Evolutionary conservation across 2,797 vertebrate species (phyloP).

Genomic region (Benthosema pterotum): DNA sequence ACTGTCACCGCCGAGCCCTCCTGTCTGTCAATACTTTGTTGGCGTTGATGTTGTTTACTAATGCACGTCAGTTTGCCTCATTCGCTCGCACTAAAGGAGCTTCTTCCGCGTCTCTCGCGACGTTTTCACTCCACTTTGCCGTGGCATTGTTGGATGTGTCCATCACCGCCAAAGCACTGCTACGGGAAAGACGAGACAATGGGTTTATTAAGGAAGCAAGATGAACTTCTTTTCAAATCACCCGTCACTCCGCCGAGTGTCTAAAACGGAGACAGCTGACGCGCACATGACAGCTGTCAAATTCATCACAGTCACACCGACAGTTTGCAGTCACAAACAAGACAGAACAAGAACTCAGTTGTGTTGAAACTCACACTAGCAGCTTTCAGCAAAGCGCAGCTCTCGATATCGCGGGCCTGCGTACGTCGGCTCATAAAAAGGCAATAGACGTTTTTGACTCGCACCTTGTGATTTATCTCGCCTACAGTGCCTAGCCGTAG

Average conservation of each 20-base stretch:
- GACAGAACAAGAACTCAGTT: conserved; percentile 52
- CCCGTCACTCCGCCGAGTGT: conserved; percentile 71
- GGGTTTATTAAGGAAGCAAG: conserved; percentile 78
- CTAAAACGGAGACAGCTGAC: conserved; percentile 72
- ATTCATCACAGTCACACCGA: conserved; percentile 55
- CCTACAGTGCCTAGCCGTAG: conserved; percentile 75
- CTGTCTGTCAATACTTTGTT: conserved; percentile 67
- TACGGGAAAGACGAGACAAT: conserved; percentile 76
- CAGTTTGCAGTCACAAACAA: conserved; percentile 66
- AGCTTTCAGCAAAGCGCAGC: conserved; percentile 22
- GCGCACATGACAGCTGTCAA: conserved; percentile 79
- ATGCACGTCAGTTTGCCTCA: conserved; percentile 77
- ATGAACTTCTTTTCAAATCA: conserved; percentile 79
- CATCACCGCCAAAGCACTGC: conserved; percentile 64
- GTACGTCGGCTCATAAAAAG: conserved; percentile 73
- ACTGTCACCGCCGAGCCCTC: conserved; percentile 65
- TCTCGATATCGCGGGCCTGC: conserved; percentile 63
- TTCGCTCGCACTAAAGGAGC: conserved; percentile 77
- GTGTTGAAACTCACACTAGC: conserved; percentile 55
- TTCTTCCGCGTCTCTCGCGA: conserved; percentile 57
- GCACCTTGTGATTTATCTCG: conserved; percentile 76
- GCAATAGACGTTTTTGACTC: conserved; percentile 67
- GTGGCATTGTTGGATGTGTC: conserved; percentile 72
- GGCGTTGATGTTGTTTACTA: conserved; percentile 76
- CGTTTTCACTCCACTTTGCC: conserved; percentile 64